Conservation (phyloP, 2,797 vertebrate species). For the Odontamblyopus lacepedii region DNA sequence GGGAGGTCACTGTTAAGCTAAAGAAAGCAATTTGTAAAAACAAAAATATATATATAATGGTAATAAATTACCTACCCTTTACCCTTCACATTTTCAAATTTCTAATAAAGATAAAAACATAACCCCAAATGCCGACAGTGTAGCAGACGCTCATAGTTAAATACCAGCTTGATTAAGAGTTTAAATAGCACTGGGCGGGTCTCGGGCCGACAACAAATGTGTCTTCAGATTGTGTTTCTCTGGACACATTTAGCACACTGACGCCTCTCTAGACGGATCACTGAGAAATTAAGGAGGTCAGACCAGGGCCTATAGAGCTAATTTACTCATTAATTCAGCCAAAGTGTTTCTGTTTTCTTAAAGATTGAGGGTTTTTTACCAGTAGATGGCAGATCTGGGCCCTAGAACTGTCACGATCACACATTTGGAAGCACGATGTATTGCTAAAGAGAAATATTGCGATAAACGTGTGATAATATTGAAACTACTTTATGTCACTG, state of each 20-base stretch:
- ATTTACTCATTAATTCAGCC: not conserved
- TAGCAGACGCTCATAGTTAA: not conserved
- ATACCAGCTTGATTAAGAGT: not conserved
- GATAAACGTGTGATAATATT: no score
- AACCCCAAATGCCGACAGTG: not conserved
- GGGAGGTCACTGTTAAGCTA: not conserved
- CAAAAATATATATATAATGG: no score
- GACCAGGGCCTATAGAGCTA: not conserved
- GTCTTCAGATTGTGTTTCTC: constrained; percentile 4
- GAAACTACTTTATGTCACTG: no score
- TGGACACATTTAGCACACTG: constrained; percentile 9
- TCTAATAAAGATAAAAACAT: not conserved
- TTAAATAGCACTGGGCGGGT: not conserved
- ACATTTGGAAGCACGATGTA: no score
- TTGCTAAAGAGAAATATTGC: no score
- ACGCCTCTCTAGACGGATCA: not conserved
- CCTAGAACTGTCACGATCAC: no score
- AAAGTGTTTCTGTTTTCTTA: not conserved
- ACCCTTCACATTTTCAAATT: no score
- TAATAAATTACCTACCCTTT: no score
- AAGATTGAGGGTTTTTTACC: not conserved
- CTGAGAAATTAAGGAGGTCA: not conserved
- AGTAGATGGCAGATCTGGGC: no score
- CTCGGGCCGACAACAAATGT: constrained; percentile 4
- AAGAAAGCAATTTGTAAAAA: not conserved